Evolutionary conservation across 2,888 invertebrate species (phyloP).

Genomic region (Drosophila prostipennis): DNA sequence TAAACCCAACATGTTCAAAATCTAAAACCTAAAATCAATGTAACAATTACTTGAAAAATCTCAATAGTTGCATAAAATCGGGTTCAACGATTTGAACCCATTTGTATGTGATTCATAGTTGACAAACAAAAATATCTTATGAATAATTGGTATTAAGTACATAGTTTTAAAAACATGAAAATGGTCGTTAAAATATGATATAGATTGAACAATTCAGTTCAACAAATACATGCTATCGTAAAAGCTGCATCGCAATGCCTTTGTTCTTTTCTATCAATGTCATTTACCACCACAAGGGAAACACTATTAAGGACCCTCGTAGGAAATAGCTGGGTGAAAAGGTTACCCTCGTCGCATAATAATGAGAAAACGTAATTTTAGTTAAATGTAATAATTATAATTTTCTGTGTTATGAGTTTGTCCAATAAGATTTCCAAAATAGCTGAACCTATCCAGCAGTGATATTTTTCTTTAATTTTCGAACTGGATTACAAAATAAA

Average conservation of each 20-base stretch:
- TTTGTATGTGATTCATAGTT: conserved; percentile 43
- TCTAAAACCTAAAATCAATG: conserved; percentile 28
- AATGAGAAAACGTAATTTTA: conserved; percentile 9
- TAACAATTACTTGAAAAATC: conserved; percentile 30
- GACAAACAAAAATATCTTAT: conserved; percentile 39
- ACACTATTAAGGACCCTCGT: not conserved
- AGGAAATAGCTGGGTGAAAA: conserved; percentile 1
- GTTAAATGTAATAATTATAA: conserved; percentile 4
- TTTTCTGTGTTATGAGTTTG: conserved; percentile 25
- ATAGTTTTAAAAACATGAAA: conserved; percentile 35
- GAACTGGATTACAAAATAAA: conserved; percentile 29
- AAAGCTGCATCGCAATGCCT: conserved; percentile 1
- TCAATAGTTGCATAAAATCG: conserved; percentile 38
- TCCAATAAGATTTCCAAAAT: conserved; percentile 14
- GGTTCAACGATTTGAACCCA: conserved; percentile 18
- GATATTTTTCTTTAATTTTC: conserved; percentile 39
- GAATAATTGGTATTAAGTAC: conserved; percentile 40
- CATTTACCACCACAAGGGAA: conserved; percentile 18
- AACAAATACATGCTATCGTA: conserved; percentile 14
- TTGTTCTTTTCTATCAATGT: conserved; percentile 8
- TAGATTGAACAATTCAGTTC: conserved; percentile 21
- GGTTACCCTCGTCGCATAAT: conserved; percentile 7
- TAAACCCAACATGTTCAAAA: conserved; percentile 41
- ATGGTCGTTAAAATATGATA: conserved; percentile 31
- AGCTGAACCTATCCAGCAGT: conserved; percentile 32